Conservation (phyloP, 2,797 vertebrate species). For the Apodemus agrarius region DNA sequence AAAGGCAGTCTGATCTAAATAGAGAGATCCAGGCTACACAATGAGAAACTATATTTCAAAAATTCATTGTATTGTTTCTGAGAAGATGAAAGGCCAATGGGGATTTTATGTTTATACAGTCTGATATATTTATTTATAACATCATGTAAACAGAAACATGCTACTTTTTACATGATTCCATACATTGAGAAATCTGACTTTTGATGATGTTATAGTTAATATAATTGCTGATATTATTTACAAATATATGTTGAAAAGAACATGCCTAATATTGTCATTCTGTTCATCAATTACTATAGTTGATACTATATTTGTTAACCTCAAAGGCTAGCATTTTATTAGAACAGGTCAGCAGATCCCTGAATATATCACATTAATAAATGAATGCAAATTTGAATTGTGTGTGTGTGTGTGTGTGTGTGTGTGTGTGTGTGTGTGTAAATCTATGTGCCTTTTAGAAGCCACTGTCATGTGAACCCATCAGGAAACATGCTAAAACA, state of each 20-base stretch:
- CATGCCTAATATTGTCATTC: not conserved
- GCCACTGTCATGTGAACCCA: not conserved
- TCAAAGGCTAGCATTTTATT: not conserved
- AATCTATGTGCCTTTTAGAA: slow-evolving; percentile 51
- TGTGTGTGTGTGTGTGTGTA: not conserved
- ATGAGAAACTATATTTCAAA: not conserved
- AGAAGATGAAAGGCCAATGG: not conserved
- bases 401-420: too few relatives aligned
- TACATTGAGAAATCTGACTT: slow-evolving; percentile 30
- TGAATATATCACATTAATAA: not conserved
- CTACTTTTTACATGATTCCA: slow-evolving; percentile 13
- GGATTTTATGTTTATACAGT: slow-evolving; percentile 4
- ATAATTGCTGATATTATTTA: not conserved
- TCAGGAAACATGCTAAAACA: slow-evolving; percentile 1
- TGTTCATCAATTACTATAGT: not conserved
- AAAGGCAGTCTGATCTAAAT: not conserved
- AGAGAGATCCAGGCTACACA: not conserved
- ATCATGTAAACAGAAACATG: not conserved
- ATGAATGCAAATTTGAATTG: not conserved
- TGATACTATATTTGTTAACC: slow-evolving; percentile 13
- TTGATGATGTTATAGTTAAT: not conserved
- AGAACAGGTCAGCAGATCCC: not conserved
- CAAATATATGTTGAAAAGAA: slow-evolving; percentile 33
- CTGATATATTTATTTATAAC: slow-evolving; percentile 32
- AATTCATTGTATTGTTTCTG: not conserved